Percentiles rank a stretch among this genome's conserved stretches.
Evolutionary conservation across 2,113 vertebrate species (phyloP).

Genomic region (Zosterops japonicus): DNA sequence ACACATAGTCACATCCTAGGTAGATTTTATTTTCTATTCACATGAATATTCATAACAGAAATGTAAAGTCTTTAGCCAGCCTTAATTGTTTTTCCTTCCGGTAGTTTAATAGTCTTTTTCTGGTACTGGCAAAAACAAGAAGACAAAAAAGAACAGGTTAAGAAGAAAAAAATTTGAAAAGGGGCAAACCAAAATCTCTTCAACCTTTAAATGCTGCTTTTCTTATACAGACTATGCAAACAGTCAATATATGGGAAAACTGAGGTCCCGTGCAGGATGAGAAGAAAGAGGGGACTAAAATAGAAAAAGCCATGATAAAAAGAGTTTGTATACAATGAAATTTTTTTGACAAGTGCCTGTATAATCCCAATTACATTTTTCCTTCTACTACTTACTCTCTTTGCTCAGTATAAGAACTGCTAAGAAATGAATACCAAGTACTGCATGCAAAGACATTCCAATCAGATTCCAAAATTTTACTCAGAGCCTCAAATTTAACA

Average conservation of each 20-base stretch:
- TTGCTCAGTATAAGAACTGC: neutral
- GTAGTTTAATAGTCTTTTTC: neutral
- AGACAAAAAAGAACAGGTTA: neutral
- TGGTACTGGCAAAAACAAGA: neutral
- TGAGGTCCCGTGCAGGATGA: accelerated
- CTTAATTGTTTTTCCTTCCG: neutral
- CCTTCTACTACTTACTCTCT: neutral
- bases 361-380: neutral
- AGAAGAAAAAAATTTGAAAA: neutral
- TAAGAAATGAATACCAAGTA: neutral
- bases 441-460: accelerated
- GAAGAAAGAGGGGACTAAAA: neutral
- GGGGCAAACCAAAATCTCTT: neutral
- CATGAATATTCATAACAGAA: neutral
- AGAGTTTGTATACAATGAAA: accelerated
- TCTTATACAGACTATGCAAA: neutral
- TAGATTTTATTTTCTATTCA: neutral
- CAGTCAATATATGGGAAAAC: neutral
- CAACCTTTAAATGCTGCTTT: neutral
- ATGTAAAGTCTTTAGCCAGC: neutral
- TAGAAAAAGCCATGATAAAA: neutral
- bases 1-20: neutral
- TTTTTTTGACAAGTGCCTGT: neutral
- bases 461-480: neutral
- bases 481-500: neutral